A percentile compares a stretch with the other conserved stretches of the same genome.
Evolutionary conservation across 2,113 vertebrate species (phyloP).

Genomic region (Calyptommatus sinebrachiatus): DNA sequence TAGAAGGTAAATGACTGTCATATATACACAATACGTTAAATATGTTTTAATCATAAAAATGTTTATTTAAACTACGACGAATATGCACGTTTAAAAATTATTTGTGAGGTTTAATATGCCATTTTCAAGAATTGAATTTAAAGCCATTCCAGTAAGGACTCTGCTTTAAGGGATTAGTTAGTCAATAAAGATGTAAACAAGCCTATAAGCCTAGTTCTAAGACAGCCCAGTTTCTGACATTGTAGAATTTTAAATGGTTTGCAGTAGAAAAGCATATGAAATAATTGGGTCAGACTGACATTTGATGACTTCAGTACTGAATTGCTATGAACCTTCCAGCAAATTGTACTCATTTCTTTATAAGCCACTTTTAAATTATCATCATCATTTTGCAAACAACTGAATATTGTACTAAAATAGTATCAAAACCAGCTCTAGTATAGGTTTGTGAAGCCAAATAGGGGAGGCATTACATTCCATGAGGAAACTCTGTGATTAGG

Average conservation of each 20-base stretch:
- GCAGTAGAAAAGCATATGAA: conserved; percentile 24
- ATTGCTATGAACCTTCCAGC: conserved; percentile 22
- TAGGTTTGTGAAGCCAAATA: too few species aligned
- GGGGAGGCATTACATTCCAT: too few species aligned
- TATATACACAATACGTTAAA: background rate
- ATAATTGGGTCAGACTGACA: conserved; percentile 46
- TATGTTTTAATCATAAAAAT: conserved; percentile 28
- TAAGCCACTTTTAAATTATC: conserved; percentile 28
- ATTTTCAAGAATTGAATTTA: conserved; percentile 48
- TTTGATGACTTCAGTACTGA: conserved; percentile 36
- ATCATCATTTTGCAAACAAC: conserved; percentile 14
- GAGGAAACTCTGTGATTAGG: too few species aligned
- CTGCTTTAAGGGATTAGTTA: conserved; percentile 60
- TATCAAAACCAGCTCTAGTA: background rate
- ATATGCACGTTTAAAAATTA: conserved; percentile 48
- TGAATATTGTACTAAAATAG: conserved; percentile 1
- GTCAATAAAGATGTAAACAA: conserved; percentile 68
- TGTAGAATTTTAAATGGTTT: conserved; percentile 54
- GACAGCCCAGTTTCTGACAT: conserved; percentile 58
- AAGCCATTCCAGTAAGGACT: conserved; percentile 57
- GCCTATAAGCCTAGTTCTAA: conserved; percentile 52
- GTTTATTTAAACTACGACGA: conserved; percentile 17
- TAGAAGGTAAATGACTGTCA: conserved; percentile 10
- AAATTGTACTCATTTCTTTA: conserved; percentile 10
- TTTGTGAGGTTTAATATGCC: conserved; percentile 57